Base-by-base conservation (phyloP, 2,888 invertebrate species). In the Ochropleura plecta region DNA sequence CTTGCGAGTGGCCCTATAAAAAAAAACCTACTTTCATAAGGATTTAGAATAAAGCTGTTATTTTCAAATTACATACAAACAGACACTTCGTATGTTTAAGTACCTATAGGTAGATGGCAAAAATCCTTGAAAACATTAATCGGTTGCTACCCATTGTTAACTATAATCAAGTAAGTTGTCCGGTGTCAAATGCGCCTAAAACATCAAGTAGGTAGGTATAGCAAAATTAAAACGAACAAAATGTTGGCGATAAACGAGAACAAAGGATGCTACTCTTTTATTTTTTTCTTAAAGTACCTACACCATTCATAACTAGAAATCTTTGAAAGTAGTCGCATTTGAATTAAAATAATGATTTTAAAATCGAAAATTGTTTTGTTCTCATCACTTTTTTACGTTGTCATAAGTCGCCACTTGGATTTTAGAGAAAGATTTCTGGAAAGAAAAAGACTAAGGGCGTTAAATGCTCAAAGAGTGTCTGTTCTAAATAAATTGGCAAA, bases 371-470 rank as follows among this genome's bases (percentile, higher is more conserved):
- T 76, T 30, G 3, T 71, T 30, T 2, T 85, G 0, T 9, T 70
- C 1, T n/a, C 62, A 9, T 55, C 46, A 0, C 10, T 84, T n/a
- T 1, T 55, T 0, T 51, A 18, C 18, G 6, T 83, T 42, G 70
- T 69, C 3, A 49, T 76, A 51, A 14, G 55, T 20, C 63, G 66
- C 0, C 86, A 85, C 14, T 0, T 71, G 0, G 79, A 88, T 60
- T 78, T 91, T 20, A 81, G 89, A 60, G 83, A 80, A 67, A 83
- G 83, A 53, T 90, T 91, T 68, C 70, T 89, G 6, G 76, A 85
- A 20, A 86, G 84, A 30, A 88, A 86, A 76, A 84, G 83, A 16
- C 63, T 86, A 5, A 49, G 83, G 2, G 59, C 78, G 5, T 16
- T 85, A 84, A 85, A 78, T 81, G 84, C 73, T 55, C 83, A 64